Base-by-base conservation (phyloP, 1,140 invertebrate species). In the Apis dorsata region DNA sequence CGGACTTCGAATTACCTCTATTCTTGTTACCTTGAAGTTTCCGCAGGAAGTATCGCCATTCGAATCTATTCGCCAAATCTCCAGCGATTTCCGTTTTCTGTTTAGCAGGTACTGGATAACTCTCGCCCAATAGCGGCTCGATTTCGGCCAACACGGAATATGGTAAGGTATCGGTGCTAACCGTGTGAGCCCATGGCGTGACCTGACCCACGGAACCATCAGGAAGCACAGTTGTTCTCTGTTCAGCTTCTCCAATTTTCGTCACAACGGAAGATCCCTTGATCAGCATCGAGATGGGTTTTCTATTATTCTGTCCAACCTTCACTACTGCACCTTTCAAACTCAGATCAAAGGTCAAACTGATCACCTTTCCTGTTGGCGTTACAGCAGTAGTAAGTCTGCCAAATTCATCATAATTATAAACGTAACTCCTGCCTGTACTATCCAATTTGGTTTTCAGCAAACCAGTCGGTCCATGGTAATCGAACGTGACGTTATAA, bases 371-470 rank as follows among this genome's bases (percentile, higher is more conserved):
- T 1, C 98, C 98, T 44, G 98, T 99, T 0, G 98, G 98, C 10
- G 98, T 98, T 0, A 99, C 97, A 5, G 98, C 97, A 9, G 96
- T 97, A 8, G 97, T 97, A 1, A 99, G 94, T 86, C 98, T 95
- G 19, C 98, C 98, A 93, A 99, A 99, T 90, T 98, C 97, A 91
- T 99, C 98, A 90, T 99, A 99, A 90, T 98, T 97, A 92, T 99
- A 99, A 2, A 99, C 97, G 90, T 98, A 98, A 75, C 97, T 98
- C 77, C 98, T 95, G 5, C 98, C 98, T 9, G 97, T 97, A 55
- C 97, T 98, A 90, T 99, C 98, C 62, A 98, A 94, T 92, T 98
- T 97, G 0, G 97, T 97, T 87, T 97, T 97, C 17, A 99, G 92
- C 44, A 99, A 94, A 1, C 98, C 98, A 5, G 97, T 97, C 0